Evolutionary conservation across 2,797 vertebrate genomes (phyloP).

Genomic region (Benthosema pterotum): DNA sequence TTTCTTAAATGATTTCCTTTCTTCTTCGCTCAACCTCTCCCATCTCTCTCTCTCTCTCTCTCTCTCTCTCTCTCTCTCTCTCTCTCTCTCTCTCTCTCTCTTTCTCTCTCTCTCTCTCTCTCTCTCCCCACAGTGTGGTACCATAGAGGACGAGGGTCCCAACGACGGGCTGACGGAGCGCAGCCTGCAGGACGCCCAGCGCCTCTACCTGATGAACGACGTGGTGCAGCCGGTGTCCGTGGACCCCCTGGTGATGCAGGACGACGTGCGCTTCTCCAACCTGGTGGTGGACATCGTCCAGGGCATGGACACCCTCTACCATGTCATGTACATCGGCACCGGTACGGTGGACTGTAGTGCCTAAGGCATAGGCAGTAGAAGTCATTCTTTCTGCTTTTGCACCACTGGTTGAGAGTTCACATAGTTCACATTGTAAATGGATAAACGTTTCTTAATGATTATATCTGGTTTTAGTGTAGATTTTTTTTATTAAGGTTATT

Average conservation of each 20-base stretch:
- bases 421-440: no score
- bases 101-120: slow-evolving; percentile 18
- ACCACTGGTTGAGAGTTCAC: no score
- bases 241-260: slow-evolving; percentile 93
- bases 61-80: slow-evolving; percentile 6
- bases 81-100: slow-evolving; percentile 23
- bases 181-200: slow-evolving; percentile 95
- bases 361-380: no score
- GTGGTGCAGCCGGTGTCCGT: slow-evolving; percentile 94
- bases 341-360: slow-evolving; percentile 79
- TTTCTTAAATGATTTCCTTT: no score
- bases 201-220: slow-evolving; percentile 96
- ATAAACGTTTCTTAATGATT: no score
- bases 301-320: slow-evolving; percentile 94
- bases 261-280: slow-evolving; percentile 93
- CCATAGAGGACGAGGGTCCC: slow-evolving; percentile 88
- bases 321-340: slow-evolving; percentile 98
- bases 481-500: no score
- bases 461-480: no score
- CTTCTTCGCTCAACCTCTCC: neutral
- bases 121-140: slow-evolving; percentile 85
- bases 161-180: slow-evolving; percentile 95
- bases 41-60: neutral
- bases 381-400: no score
- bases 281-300: slow-evolving; percentile 97